phyloP scores from a whole-genome alignment of 1,140 invertebrate genomes.

The Eueides isabella region DNA sequence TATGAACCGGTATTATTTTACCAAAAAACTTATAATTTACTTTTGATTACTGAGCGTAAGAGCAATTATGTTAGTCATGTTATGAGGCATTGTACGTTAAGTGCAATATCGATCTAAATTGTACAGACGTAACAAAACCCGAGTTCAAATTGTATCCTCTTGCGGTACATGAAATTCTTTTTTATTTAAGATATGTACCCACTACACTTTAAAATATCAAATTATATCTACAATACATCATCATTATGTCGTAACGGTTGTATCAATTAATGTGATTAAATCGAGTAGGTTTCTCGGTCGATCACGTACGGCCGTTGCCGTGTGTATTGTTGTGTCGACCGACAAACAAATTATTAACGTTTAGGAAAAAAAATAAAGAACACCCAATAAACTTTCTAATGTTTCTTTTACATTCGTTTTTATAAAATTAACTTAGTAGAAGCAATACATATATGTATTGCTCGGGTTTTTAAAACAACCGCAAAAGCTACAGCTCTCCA shows the following conservation, averaged over 20 bases:
- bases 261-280: slow-evolving; percentile 79
- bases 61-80: slow-evolving; percentile 71
- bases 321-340: slow-evolving; percentile 48
- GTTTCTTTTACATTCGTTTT: slow-evolving; percentile 18
- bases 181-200: slow-evolving; percentile 49
- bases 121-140: slow-evolving; percentile 9
- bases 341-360: slow-evolving; percentile 42
- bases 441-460: background rate
- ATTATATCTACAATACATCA: slow-evolving; percentile 78
- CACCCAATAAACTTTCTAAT: slow-evolving; percentile 27
- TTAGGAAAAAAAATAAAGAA: slow-evolving; percentile 38
- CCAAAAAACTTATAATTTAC: slow-evolving; percentile 66
- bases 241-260: slow-evolving; percentile 77
- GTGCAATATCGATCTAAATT: slow-evolving; percentile 55
- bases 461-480: background rate
- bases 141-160: slow-evolving; percentile 46
- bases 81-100: slow-evolving; percentile 60
- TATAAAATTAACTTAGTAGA: background rate
- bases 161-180: slow-evolving; percentile 58
- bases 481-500: slow-evolving; percentile 13
- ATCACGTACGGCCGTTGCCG: slow-evolving; percentile 65
- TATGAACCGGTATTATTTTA: slow-evolving; percentile 45
- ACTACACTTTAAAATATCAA: slow-evolving; percentile 74
- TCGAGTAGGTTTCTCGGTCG: slow-evolving; percentile 70
- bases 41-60: slow-evolving; percentile 64